Base-by-base conservation (phyloP, 2,113 vertebrate genomes). In the Plectropomus leopardus region DNA sequence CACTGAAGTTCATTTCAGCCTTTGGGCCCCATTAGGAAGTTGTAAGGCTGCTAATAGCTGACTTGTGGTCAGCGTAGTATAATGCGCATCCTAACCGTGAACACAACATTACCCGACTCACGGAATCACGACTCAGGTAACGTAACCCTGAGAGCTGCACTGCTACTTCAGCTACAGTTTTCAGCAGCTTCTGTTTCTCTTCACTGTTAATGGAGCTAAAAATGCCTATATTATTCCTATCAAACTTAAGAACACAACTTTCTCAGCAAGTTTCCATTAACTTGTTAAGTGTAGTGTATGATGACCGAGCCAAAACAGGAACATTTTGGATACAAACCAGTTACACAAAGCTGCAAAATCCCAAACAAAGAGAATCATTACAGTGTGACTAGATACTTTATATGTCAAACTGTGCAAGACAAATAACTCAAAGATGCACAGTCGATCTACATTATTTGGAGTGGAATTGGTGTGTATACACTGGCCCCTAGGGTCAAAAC, bases 131-230 rank as follows among this genome's bases (percentile, higher is more conserved):
- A 48, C 19, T 59, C 19, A 65, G 26, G 36, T 19, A 23, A 32
- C 21, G 9, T 32, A 21, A 65, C 9, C 8, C 13, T 11, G 24
- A 26, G 59, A 44, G 14, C 34, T 69, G 51, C 5, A 4, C 16
- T 40, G 23, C 28, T 26, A 36, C 28, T 28, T 59, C 17, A 58
- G 23, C 32, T 44, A 7, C 23, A 65, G 40, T 61, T 23, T 59
- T 54, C 9, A 50, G 13, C 28, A 48, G 28, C 58, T 64, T 47
- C 30, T 19, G 51, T 24, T 65, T 48, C 51, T 42, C 23, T 5
- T 19, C 30, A 40, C n/a, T 48, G 40, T 65, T 65, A 65, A n/a
- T 80, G 59, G 68, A 65, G 60, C 51, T 58, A 42, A n/a, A 65
- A 58, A 72, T 53, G 21, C 34, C n/a, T n/a, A n/a, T 16, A 54